Conservation (phyloP, 64 coral and sea anemone genomes). For the Pocillopora damicornis region DNA sequence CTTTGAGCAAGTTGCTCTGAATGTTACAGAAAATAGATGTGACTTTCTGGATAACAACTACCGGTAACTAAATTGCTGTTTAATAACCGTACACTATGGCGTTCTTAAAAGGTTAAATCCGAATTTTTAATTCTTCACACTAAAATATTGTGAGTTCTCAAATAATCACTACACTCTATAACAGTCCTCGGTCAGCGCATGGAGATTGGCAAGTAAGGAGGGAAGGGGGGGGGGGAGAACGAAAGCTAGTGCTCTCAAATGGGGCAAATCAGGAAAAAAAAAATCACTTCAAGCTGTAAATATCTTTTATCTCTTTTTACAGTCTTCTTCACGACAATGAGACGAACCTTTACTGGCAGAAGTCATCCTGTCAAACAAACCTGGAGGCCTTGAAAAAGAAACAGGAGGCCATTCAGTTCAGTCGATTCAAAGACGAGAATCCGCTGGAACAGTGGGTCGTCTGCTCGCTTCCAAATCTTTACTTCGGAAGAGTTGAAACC, state of each 20-base stretch:
- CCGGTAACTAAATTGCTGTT: not conserved
- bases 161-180: too few species aligned
- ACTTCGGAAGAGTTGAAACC: not conserved
- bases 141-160: too few species aligned
- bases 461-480: constrained; percentile 14
- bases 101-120: too few species aligned
- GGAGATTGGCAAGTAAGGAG: too few species aligned
- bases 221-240: too few species aligned
- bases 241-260: too few species aligned
- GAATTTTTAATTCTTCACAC: too few species aligned
- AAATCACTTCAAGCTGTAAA: too few species aligned
- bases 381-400: constrained; percentile 12
- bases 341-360: not conserved
- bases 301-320: not conserved
- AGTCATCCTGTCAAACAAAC: not conserved
- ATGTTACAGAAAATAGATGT: not conserved
- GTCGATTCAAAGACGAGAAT: not conserved
- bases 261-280: too few species aligned
- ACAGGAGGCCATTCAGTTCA: constrained; percentile 23
- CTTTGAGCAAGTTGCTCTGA: not conserved
- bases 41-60: not conserved
- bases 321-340: constrained; percentile 23
- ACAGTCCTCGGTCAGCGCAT: too few species aligned
- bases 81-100: too few species aligned
- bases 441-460: constrained; percentile 15